Percentiles rank a stretch among this genome's conserved stretches.
Evolutionary conservation across 2,888 invertebrate species (phyloP).

Genomic region (Eupelmus urozonus): DNA sequence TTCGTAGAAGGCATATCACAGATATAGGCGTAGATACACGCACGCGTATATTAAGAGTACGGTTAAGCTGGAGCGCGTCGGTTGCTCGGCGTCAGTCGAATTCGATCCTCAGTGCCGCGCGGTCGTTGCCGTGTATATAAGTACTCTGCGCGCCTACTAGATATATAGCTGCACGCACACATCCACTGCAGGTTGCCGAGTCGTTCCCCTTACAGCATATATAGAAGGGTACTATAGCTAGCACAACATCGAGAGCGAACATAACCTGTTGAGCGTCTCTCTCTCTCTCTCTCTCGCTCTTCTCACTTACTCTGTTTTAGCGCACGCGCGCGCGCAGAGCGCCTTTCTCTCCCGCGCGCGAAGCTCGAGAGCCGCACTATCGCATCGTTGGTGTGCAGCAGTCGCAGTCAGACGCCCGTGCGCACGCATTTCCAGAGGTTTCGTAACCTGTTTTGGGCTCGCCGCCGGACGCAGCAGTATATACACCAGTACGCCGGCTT

Average conservation of each 20-base stretch:
- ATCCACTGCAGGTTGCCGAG: no score
- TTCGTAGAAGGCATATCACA: no score
- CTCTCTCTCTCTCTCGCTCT: not conserved
- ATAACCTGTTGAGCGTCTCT: conserved; percentile 65
- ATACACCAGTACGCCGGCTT: not conserved
- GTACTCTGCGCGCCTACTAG: not conserved
- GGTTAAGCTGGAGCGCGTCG: not conserved
- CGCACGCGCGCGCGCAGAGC: not conserved
- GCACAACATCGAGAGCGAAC: not conserved
- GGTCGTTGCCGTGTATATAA: conserved; percentile 7
- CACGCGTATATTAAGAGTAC: no score
- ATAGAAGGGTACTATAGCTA: not conserved
- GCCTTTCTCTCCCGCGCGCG: conserved; percentile 35
- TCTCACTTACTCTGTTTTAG: not conserved
- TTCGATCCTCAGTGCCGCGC: conserved; percentile 25
- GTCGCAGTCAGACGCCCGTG: conserved; percentile 27
- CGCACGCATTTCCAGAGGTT: conserved; percentile 32
- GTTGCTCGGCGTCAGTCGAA: conserved; percentile 20
- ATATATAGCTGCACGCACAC: not conserved
- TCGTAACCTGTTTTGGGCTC: conserved; percentile 38
- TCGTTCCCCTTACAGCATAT: no score
- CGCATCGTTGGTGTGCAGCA: not conserved
- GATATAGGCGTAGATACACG: no score
- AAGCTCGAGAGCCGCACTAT: not conserved
- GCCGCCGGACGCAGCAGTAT: not conserved